These are phyloP conservation scores for Coelopa pilipes DNA, from an alignment of 2,888 invertebrate genomes.

Conservation along the genomic window DNA sequence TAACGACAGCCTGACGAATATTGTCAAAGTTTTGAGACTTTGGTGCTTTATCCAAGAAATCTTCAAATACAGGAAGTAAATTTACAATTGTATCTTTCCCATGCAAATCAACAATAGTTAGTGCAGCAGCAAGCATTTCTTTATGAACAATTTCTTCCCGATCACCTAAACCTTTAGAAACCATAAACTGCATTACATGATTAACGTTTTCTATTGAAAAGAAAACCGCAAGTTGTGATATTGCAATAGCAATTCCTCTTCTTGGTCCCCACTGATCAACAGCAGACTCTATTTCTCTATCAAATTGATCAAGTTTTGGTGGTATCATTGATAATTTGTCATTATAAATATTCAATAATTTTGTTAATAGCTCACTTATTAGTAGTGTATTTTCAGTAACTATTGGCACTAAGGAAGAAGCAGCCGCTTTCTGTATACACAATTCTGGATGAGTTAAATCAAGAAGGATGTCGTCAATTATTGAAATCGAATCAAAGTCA, in stretches of 20 bases:
- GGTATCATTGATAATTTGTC: conserved; percentile 85
- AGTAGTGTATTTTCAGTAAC: conserved; percentile 70
- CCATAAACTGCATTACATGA: conserved; percentile 84
- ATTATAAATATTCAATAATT: conserved; percentile 78
- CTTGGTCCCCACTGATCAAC: conserved; percentile 92
- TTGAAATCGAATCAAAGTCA: conserved; percentile 64
- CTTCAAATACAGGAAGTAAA: conserved; percentile 90
- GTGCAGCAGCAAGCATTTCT: conserved; percentile 94
- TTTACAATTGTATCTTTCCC: conserved; percentile 85
- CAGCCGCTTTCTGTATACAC: conserved; percentile 84
- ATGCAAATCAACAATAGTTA: conserved; percentile 89
- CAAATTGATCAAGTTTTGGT: conserved; percentile 89
- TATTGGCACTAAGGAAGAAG: conserved; percentile 80
- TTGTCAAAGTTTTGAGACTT: conserved; percentile 90
- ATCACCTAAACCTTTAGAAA: conserved; percentile 88
- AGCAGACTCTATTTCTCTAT: conserved; percentile 84
- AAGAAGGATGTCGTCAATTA: conserved; percentile 69
- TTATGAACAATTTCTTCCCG: conserved; percentile 82
- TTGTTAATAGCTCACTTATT: conserved; percentile 71
- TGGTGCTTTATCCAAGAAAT: conserved; percentile 92
- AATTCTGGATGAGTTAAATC: conserved; percentile 85
- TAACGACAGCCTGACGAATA: conserved; percentile 94
- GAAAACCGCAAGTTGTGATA: conserved; percentile 80
- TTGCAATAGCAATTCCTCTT: conserved; percentile 86
- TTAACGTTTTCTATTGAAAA: conserved; percentile 72